Evolutionary conservation across 2,113 vertebrate genomes (phyloP), one percentile per base, ranked within the genome.

Genomic region (Oreotrochilus melanogaster): DNA sequence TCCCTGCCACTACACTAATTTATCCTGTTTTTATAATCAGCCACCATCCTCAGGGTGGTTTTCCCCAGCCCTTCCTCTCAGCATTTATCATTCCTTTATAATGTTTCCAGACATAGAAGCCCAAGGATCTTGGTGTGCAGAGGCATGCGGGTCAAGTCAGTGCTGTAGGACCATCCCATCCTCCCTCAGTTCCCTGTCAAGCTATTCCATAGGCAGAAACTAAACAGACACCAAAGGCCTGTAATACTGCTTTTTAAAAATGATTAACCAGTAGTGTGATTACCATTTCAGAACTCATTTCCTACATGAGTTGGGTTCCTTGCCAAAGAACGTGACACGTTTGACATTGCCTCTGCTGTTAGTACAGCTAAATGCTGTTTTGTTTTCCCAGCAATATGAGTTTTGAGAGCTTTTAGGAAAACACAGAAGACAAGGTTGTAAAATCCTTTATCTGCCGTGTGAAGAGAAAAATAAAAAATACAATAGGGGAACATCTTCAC

Each of bases 241-340:
- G 1, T 62, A 71, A 42, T 2, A 7, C 79, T 71, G 22, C 1
- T 31, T 92, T 72, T 93, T 1, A 70, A 89, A 92, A 95, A 95
- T 94, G 17, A 93, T 97, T 95, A 96, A 94, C 92, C 88, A 90
- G 83, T 50, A 84, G 53, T 0, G 2, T 93, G 94, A 93, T 96
- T 94, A 88, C 82, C 64, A 18, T 80, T 94, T 94, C 86, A 78
- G 93, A 94, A 88, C 57, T 76, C 3, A 4, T 91, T 96, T 91
- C 86, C 74, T 94, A 78, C 33, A 7, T 87, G 76, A 80, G 70
- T 33, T 67, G 81, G 67, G 80, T 93, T 19, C 86, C 78, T 67
- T 95, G 94, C 95, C 95, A 97, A 83, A 67, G 95, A 96, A 80
- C 61, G 18, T 60, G 79, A 94, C 78, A 72, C 15, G 1, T 92